Evolutionary conservation across 2,888 invertebrate species (phyloP), one percentile per base, ranked within the genome.

Genomic region (Pandemis corylana): DNA sequence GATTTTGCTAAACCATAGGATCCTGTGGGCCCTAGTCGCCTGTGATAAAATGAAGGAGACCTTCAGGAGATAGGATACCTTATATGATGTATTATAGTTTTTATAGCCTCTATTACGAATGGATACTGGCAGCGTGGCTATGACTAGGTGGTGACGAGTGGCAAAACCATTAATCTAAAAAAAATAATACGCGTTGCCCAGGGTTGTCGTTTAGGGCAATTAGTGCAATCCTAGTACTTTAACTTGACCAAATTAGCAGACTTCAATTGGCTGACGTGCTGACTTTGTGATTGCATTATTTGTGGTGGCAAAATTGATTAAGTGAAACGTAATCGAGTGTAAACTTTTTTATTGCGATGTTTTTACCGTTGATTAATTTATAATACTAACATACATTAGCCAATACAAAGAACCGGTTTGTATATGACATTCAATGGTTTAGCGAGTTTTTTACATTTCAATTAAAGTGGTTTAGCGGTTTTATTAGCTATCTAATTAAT

Each of bases 341-440:
- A 59, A 59, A 59, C 59, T 59, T 59, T 59, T 59, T 59, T 28
- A 59, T 59, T 20, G 28, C 59, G 20, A 59, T 28, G 59, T 12
- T 59, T 59, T 28, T 12, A 59, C 12, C 59, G 28, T 28, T 28
- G 28, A 28, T 59, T 59, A 59, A 28, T 59, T 59, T 59, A 59
- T 28, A 59, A 59, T 28, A 5, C 59, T 12, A 12, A 28, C 28
- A 12, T 28, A 12, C 59, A 59, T 59, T 59, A 59, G 59, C 28
- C 28, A 28, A 59, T 28, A n/a, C 28, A 5, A 28, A 12, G 0
- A 59, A 28, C 59, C 10, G 59, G 59, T 59, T 59, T 59, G 28
- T 28, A 28, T 59, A 28, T 59, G 12, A 59, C 12, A 36, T 28
- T 12, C 4, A 59, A 28, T 28, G 59, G 28, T 36, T 59, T 59